Base-by-base conservation (phyloP, 92 coral and sea anemone species). In the Diadumene lineata region DNA sequence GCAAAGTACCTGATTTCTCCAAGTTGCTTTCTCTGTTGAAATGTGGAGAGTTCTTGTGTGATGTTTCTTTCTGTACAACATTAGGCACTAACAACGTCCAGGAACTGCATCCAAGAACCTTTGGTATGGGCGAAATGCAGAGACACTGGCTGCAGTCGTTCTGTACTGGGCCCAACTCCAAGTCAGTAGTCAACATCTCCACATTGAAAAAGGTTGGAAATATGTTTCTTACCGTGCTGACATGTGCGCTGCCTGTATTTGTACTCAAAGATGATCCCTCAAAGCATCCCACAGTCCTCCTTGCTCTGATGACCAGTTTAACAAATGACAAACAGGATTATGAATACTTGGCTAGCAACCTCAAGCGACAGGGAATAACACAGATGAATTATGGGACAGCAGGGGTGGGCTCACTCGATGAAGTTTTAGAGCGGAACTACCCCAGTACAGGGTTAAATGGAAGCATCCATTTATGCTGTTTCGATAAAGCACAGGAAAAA, bases 251-350 rank as follows among this genome's bases (percentile, higher is more conserved):
- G 32, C 93, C 93, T 43, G 71, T 88, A 66, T 80, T 85, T 38
- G 84, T 77, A 16, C 73, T 53, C n/a, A 60, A 69, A 34, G 82
- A 78, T 31, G 76, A 78, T 38, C 64, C 56, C 56, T 38, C 62
- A 28, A 81, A 72, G 33, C 89, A 81, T 38, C 93, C 93, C 26
- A 73, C 82, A 19, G 87, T 84, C 21, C 66, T 88, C 63, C 87
- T 80, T 31, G 93, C 84, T 22, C 62, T 76, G 0, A 88, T 88
- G 93, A 88, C 93, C 21, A 86, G 91, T 18, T 58, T 77, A 27
- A 73, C 93, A 27, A 84, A 88, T 17, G 80, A 76, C 26, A 68
- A 78, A 43, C 70, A 75, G 43, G 90, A 88, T 61, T 85, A 88
- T 31, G 84, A 85, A 56, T 88, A 85, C 63, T 67, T 80, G 53